Evolutionary conservation across 2,888 invertebrate species (phyloP).

Genomic region (Anticlea derivata): DNA sequence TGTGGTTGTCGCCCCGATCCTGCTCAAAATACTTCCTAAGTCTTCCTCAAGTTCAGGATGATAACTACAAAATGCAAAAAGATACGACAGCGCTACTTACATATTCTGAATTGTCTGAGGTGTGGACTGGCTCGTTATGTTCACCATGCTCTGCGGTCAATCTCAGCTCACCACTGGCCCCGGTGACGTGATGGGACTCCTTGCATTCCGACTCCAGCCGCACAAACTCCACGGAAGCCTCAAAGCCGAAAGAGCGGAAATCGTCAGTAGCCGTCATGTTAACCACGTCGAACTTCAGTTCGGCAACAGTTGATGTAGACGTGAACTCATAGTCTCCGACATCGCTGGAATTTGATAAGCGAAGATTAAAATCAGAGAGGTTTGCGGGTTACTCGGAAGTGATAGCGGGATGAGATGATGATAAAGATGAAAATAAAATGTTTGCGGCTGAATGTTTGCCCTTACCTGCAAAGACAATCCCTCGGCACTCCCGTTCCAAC

Average conservation of each 20-base stretch:
- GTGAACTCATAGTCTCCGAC: slow-evolving; percentile 87
- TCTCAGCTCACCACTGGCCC: slow-evolving; percentile 90
- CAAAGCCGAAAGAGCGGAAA: slow-evolving; percentile 92
- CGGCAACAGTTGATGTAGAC: slow-evolving; percentile 90
- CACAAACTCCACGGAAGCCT: slow-evolving; percentile 92
- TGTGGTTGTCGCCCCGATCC: too few species aligned
- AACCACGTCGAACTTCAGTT: slow-evolving; percentile 91
- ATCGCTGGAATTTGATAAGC: slow-evolving; percentile 55
- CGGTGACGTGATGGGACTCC: slow-evolving; percentile 87
- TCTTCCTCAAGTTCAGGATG: too few species aligned
- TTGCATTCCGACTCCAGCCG: slow-evolving; percentile 88
- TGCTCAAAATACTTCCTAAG: too few species aligned
- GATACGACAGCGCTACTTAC: not conserved
- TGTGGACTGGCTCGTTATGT: not conserved
- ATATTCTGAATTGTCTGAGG: not conserved
- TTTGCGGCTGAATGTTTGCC: too few species aligned
- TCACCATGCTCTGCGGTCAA: slow-evolving; percentile 53
- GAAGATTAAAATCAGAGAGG: too few species aligned
- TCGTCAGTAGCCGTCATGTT: slow-evolving; percentile 94
- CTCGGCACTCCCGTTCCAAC: slow-evolving; percentile 86
- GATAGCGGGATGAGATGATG: too few species aligned
- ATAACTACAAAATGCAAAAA: too few species aligned
- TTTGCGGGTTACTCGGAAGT: too few species aligned
- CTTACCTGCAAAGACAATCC: slow-evolving; percentile 90
- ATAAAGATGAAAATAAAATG: too few species aligned